A percentile compares a stretch with the other conserved stretches of the same genome.
These are phyloP conservation scores for Sparidentex hasta DNA, from an alignment of 2,797 vertebrate species.

Conservation along the genomic window DNA sequence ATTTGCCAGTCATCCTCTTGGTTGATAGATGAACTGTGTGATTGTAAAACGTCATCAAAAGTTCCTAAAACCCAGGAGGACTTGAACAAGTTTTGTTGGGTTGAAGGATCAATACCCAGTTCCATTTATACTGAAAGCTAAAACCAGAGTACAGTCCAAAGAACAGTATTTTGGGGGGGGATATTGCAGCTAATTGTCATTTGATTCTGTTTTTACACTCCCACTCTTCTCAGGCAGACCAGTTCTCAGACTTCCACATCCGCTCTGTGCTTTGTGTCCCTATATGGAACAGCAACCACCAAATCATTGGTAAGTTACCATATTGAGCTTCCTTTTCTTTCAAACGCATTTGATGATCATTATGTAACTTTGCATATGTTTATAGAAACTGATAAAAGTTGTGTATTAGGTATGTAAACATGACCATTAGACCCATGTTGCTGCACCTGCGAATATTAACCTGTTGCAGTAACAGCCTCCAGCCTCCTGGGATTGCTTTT, in stretches of 20 bases:
- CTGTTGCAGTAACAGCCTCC: not conserved
- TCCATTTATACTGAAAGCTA: not conserved
- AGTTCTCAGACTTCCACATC: slow-evolving; percentile 98
- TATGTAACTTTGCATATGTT: not conserved
- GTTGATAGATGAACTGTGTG: not conserved
- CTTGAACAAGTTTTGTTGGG: not conserved
- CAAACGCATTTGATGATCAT: not conserved
- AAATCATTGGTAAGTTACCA: slow-evolving; percentile 95
- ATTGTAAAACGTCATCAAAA: not conserved
- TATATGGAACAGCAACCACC: slow-evolving; percentile 99
- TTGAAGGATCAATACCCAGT: not conserved
- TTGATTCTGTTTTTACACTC: slow-evolving; percentile 25
- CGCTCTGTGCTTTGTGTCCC: slow-evolving; percentile 98
- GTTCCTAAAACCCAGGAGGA: not conserved
- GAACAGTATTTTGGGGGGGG: not conserved
- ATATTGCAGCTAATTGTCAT: slow-evolving; percentile 18
- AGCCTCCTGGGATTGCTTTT: not conserved
- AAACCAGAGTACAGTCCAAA: not conserved
- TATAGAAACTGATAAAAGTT: not conserved
- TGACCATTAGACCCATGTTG: not conserved
- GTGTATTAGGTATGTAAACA: not conserved
- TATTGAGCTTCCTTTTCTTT: not conserved
- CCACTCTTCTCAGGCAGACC: slow-evolving; percentile 89
- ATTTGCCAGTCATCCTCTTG: not conserved
- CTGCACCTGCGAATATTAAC: not conserved